Base-by-base conservation (phyloP, 1,140 invertebrate genomes). In the Tetranychus cinnabarinus region DNA sequence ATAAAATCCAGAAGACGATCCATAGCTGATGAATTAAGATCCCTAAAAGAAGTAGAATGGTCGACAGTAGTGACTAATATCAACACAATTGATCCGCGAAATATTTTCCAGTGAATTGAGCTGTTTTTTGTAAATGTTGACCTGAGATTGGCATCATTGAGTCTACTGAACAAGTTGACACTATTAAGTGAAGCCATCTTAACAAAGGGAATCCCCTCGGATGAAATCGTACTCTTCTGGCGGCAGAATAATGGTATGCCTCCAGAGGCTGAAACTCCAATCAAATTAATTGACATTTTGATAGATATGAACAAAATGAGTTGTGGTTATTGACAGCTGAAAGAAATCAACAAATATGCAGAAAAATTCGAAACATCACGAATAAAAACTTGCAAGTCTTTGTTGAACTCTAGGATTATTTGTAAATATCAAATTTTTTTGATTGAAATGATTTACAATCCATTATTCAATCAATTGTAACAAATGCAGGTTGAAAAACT, bases 81-180 rank as follows among this genome's bases (percentile, higher is more conserved):
- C 8, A 64, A 31, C 15, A 64, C 45, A n/a, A 64, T 46, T 33
- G 37, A 57, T 31, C 56, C 60, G 35, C 62, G 58, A 31, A 48
- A 64, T 12, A 58, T 6, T 58, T 63, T 63, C 63, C 63, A 64
- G 33, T 50, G 15, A 15, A 63, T 61, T 34, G 23, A 36, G 12
- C 15, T 58, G 42, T 42, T 23, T 3, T 39, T 31, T 15, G 45
- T 59, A 45, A 37, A 15, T 2, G 62, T 50, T 10, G 34, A 23
- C 34, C 45, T 23, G 3, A 64, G 39, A n/a, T 62, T 36, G 36
- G 50, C 55, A 34, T 59, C 63, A 58, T 64, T 64, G 10, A 64
- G n/a, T 31, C 60, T 42, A 7, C 60, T 62, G 48, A 64, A 64
- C 5, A 62, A 56, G 55, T 64, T 64, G 12, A 64, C 61, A 42